Conservation (phyloP, 2,888 invertebrate species). For the Ceriagrion tenellum region DNA sequence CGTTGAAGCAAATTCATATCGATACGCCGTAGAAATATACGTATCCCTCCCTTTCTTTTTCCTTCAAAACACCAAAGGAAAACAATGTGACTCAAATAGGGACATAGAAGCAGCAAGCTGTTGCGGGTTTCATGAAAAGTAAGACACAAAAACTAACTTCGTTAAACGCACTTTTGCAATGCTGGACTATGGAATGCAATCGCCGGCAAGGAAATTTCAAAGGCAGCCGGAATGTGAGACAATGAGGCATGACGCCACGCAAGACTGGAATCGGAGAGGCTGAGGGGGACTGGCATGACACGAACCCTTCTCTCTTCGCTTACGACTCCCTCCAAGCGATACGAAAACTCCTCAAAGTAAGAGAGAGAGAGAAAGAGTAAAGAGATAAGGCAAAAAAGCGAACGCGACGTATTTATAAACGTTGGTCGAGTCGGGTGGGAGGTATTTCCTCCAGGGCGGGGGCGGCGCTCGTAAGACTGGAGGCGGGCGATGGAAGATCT, state of each 20-base stretch:
- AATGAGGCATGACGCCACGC: not conserved
- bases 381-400: constrained; percentile 27
- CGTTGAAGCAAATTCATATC: too few species aligned
- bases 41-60: too few species aligned
- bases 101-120: not conserved
- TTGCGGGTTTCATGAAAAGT: not conserved
- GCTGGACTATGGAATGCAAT: not conserved
- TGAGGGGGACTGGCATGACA: not conserved
- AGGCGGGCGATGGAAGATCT: constrained; percentile 28
- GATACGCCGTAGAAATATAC: too few species aligned
- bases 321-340: not conserved
- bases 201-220: not conserved
- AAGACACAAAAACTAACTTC: not conserved
- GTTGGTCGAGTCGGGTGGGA: not conserved
- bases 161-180: not conserved
- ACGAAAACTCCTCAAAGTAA: not conserved
- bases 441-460: not conserved
- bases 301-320: not conserved
- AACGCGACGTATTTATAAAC: constrained; percentile 53
- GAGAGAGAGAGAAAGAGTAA: too few species aligned
- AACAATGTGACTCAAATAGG: not conserved
- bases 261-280: not conserved
- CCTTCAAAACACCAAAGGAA: too few species aligned
- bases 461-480: not conserved
- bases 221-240: not conserved